A percentile compares a stretch with the other conserved stretches of the same genome.
Conservation (phyloP, 2,888 invertebrate genomes). For the Thumatha senex region DNA sequence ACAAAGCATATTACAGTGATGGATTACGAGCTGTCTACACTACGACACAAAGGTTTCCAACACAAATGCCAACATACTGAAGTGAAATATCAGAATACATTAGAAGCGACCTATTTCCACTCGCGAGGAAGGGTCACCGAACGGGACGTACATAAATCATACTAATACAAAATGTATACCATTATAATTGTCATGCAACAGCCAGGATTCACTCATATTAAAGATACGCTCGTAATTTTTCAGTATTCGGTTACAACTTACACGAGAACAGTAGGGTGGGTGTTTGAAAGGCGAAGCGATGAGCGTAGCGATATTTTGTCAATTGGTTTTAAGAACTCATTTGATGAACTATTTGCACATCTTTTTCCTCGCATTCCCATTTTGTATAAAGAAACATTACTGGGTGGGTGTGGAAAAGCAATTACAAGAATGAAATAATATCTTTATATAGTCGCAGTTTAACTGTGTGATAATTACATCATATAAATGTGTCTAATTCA, state of each 20-base stretch:
- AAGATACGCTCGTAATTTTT: slow-evolving; percentile 51
- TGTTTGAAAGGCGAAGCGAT: slow-evolving; percentile 7
- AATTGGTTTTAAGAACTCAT: not conserved
- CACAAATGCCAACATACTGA: slow-evolving; percentile 8
- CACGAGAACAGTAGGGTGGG: slow-evolving; percentile 10
- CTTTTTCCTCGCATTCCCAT: no score
- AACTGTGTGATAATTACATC: no score
- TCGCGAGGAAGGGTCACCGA: slow-evolving; percentile 25
- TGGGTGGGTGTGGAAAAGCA: no score
- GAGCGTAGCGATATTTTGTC: slow-evolving; percentile 5
- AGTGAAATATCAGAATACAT: slow-evolving; percentile 15
- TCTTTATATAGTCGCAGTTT: no score
- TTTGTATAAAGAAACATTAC: no score
- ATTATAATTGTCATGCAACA: slow-evolving; percentile 41
- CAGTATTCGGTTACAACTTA: slow-evolving; percentile 55
- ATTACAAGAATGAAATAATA: no score
- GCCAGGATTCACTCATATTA: slow-evolving; percentile 46
- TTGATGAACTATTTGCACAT: no score
- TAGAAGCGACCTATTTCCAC: slow-evolving; percentile 35
- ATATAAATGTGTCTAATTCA: no score
- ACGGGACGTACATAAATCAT: slow-evolving; percentile 32
- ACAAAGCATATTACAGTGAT: not conserved
- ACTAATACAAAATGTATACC: slow-evolving; percentile 29
- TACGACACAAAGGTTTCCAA: not conserved
- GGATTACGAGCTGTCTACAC: not conserved